A percentile compares a stretch with the other conserved stretches of the same genome.
Evolutionary conservation across 2,113 vertebrate species (phyloP).

Genomic region (Corvus moneduloides): DNA sequence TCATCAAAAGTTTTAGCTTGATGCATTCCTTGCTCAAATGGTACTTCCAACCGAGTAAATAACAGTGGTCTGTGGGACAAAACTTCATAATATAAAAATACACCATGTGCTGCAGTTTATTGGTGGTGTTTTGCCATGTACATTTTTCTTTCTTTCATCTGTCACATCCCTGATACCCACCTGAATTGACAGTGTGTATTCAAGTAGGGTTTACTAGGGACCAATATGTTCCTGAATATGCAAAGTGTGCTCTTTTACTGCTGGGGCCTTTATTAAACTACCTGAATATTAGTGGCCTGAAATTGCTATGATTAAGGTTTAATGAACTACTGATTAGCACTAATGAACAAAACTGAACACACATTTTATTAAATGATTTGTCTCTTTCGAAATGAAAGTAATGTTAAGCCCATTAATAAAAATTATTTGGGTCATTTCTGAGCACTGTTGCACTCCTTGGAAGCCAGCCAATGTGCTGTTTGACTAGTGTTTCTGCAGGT

Average conservation of each 20-base stretch:
- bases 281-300: constrained; percentile 43
- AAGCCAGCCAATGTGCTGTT: neutral
- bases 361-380: constrained; percentile 68
- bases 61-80: neutral
- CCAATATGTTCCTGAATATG: constrained; percentile 8
- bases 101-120: neutral
- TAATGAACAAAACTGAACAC: constrained; percentile 66
- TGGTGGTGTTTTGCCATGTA: neutral
- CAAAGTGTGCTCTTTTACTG: constrained; percentile 31
- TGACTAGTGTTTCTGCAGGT: neutral
- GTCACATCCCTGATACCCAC: neutral
- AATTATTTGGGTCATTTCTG: constrained; percentile 68
- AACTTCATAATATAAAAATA: neutral
- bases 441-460: constrained; percentile 39
- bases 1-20: neutral
- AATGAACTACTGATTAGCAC: constrained; percentile 64
- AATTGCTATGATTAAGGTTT: constrained; percentile 64
- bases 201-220: neutral
- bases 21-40: neutral
- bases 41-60: neutral
- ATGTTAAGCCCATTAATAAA: constrained; percentile 68
- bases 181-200: neutral
- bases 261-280: constrained; percentile 56
- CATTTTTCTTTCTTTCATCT: neutral
- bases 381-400: constrained; percentile 67